These are phyloP conservation scores for Darevskia mixta DNA, from an alignment of 2,797 vertebrate genomes.

Conservation along the genomic window DNA sequence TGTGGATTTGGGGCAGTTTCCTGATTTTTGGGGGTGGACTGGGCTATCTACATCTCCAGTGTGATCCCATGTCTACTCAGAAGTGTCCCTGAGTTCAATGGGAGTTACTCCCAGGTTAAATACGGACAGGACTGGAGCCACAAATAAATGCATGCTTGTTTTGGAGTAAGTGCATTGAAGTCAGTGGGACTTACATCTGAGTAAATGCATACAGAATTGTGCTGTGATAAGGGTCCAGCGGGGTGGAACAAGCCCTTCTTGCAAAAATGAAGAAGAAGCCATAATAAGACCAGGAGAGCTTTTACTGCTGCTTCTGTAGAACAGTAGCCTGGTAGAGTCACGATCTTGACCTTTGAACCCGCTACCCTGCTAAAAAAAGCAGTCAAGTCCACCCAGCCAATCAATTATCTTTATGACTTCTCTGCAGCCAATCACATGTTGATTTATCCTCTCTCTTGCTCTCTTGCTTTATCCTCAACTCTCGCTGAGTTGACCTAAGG, in stretches of 20 bases:
- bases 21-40: no score
- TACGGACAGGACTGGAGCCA: no score
- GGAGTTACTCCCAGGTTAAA: no score
- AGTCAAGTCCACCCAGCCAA: not conserved
- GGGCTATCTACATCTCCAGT: no score
- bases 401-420: slow-evolving; percentile 25
- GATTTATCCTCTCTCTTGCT: not conserved
- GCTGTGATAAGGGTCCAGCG: not conserved
- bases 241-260: not conserved
- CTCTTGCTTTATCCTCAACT: no score
- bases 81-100: no score
- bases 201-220: not conserved
- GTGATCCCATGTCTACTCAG: no score
- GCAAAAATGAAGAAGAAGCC: no score
- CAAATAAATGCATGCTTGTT: not conserved
- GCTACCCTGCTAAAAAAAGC: not conserved
- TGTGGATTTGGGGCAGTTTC: not conserved
- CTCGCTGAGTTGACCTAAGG: not conserved
- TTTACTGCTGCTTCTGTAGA: not conserved
- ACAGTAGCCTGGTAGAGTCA: not conserved
- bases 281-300: not conserved
- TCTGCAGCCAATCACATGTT: slow-evolving; percentile 9
- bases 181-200: not conserved
- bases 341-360: slow-evolving; percentile 12
- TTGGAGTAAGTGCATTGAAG: not conserved